Evolutionary conservation across 2,797 vertebrate genomes (phyloP).

Genomic region (Melanotaenia pygmaea): DNA sequence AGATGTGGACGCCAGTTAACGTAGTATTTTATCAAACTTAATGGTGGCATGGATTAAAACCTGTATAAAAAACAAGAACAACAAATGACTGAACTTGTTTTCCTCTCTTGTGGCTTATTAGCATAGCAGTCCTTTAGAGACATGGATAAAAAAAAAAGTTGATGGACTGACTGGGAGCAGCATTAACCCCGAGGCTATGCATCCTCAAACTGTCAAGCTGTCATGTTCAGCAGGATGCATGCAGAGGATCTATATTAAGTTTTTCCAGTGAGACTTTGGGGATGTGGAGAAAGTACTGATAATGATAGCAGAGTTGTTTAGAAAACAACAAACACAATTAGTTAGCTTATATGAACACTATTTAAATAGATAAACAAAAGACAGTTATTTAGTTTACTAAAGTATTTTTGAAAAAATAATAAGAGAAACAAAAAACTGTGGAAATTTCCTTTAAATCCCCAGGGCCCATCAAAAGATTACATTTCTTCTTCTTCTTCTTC

Average conservation of each 20-base stretch:
- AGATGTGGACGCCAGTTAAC: conserved; percentile 46
- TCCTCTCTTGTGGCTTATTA: conserved; percentile 30
- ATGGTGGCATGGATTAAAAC: conserved; percentile 27
- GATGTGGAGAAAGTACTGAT: conserved; percentile 4
- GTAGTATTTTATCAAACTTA: conserved; percentile 45
- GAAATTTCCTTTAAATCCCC: no score
- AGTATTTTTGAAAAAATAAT: no score
- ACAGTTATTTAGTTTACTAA: no score
- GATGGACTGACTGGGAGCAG: conserved; percentile 52
- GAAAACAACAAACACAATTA: neutral
- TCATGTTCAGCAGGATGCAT: conserved; percentile 48
- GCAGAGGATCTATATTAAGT: conserved; percentile 34
- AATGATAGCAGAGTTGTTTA: neutral
- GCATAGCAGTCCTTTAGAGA: conserved; percentile 32
- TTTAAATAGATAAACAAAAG: no score
- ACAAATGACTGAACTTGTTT: conserved; percentile 31
- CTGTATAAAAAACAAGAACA: conserved; percentile 34
- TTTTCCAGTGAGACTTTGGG: conserved; percentile 32
- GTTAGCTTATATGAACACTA: neutral
- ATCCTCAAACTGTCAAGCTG: conserved; percentile 72
- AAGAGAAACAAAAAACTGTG: no score
- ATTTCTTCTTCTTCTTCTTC: no score
- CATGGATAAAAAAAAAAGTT: conserved; percentile 3
- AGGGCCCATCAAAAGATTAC: no score
- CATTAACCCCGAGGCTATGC: conserved; percentile 37